Base-by-base conservation (phyloP, 2,888 invertebrate species). In the Noctua janthe region DNA sequence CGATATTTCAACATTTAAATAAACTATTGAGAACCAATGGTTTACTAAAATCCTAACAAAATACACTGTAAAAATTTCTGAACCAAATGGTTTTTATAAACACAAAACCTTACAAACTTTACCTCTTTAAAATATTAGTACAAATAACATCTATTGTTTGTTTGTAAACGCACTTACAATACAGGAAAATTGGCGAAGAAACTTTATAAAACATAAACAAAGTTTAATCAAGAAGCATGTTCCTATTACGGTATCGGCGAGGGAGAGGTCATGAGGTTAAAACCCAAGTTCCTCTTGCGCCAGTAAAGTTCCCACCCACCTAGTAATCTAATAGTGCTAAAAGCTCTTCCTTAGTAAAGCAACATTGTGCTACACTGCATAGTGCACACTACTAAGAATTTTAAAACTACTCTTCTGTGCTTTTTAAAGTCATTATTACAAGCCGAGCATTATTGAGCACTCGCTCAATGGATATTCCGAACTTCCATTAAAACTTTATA, bases 241-340 rank as follows among this genome's bases (percentile, higher is more conserved):
- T 54, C 10, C 1, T 49, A 39, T 78, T 54, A 35, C 11, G 35
- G 1, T 15, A 47, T 54, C 11, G n/a, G 11, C 6, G 0, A 23
- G 13, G 13, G 13, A 43, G 8, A 39, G 20, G 39, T 39, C 62
- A 23, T 17, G 51, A 66, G 13, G 17, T n/a, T 29, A 43, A 77
- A 54, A 64, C 6, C 10, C 29, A 54, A 47, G 35, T 35, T n/a
- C 4, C 17, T 13, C 4, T 35, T 35, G 10, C 7, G 8, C 17
- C 13, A 51, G 29, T 78, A 23, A 2, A 64, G 13, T 35, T 51
- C 8, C 5, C 15, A 15, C 5, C 13, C 11, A 10, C 51, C 23
- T 17, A 23, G 62, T 77, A 77, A 77, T 64, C 29, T 51, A 64
- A 78, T 78, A 43, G 13, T 51, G 20, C 17, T 78, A 79, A 66